phyloP scores from a whole-genome alignment of 1,140 invertebrate species.

The Drosophila simulans region DNA sequence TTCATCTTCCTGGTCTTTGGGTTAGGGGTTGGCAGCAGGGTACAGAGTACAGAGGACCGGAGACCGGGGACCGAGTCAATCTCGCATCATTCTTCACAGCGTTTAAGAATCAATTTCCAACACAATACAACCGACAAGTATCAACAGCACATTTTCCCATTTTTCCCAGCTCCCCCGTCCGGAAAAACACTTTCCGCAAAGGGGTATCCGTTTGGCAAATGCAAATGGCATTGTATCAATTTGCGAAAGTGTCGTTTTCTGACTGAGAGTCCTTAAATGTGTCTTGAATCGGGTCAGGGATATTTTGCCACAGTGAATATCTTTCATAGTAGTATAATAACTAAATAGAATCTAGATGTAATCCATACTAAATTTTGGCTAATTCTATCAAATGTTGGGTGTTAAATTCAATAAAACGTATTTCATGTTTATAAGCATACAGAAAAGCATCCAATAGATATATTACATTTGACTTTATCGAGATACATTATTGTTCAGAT shows the following conservation, averaged over 20 bases:
- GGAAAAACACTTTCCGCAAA: conserved; percentile 12
- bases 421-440: too few relatives aligned
- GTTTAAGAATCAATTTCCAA: conserved; percentile 77
- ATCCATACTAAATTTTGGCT: too few relatives aligned
- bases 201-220: conserved; percentile 25
- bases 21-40: neutral
- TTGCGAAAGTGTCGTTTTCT: conserved; percentile 23
- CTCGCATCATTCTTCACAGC: conserved; percentile 74
- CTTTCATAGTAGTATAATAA: neutral
- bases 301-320: neutral
- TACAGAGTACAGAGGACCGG: neutral
- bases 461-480: too few relatives aligned
- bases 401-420: too few relatives aligned
- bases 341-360: too few relatives aligned
- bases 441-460: too few relatives aligned
- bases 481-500: too few relatives aligned
- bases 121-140: conserved; percentile 66
- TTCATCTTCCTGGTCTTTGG: conserved; percentile 15
- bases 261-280: conserved; percentile 4
- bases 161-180: neutral
- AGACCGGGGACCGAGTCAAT: conserved; percentile 49
- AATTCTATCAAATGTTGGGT: too few relatives aligned
- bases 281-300: neutral
- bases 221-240: conserved; percentile 62
- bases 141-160: conserved; percentile 27